A percentile compares a stretch with the other conserved stretches of the same genome.
Conservation (phyloP, 2,113 vertebrate genomes). For the Ageneiosus marmoratus region DNA sequence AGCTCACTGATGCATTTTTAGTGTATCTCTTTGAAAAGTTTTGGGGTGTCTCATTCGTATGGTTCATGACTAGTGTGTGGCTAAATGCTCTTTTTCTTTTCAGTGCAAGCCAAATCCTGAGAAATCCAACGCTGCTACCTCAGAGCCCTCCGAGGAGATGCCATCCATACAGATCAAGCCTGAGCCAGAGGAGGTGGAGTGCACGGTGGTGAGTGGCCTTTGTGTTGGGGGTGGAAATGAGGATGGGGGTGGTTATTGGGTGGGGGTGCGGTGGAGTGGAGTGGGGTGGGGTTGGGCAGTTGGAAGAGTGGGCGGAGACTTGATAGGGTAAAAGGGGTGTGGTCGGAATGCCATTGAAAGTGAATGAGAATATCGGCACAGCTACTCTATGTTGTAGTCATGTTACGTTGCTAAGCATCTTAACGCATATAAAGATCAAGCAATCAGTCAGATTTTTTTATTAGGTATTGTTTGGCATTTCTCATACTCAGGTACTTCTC, state of each 20-base stretch:
- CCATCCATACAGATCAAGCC: slow-evolving; percentile 77
- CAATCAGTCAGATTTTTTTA: background rate
- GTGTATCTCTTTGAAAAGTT: background rate
- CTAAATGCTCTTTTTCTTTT: slow-evolving; percentile 18
- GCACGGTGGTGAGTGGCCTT: slow-evolving; percentile 74
- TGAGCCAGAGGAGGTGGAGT: slow-evolving; percentile 78
- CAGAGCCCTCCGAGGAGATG: slow-evolving; percentile 67
- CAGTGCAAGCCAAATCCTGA: slow-evolving; percentile 75
- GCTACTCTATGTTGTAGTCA: background rate
- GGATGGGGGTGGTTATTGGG: background rate
- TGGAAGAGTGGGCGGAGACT: background rate
- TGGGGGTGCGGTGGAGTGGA: background rate
- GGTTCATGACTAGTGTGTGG: background rate
- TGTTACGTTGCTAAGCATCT: background rate
- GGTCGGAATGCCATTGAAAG: slow-evolving; percentile 2
- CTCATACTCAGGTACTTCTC: no score
- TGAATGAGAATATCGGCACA: background rate
- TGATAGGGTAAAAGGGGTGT: slow-evolving; percentile 30
- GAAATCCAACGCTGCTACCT: slow-evolving; percentile 65
- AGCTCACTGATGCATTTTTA: background rate
- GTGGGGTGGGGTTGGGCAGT: slow-evolving; percentile 11
- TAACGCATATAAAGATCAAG: background rate
- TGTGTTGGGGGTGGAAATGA: background rate
- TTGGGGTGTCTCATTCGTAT: background rate
- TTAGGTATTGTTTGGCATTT: no score